Evolutionary conservation across 2,888 invertebrate species (phyloP), one percentile per base, ranked within the genome.

Genomic region (Trichopoda pennipes): DNA sequence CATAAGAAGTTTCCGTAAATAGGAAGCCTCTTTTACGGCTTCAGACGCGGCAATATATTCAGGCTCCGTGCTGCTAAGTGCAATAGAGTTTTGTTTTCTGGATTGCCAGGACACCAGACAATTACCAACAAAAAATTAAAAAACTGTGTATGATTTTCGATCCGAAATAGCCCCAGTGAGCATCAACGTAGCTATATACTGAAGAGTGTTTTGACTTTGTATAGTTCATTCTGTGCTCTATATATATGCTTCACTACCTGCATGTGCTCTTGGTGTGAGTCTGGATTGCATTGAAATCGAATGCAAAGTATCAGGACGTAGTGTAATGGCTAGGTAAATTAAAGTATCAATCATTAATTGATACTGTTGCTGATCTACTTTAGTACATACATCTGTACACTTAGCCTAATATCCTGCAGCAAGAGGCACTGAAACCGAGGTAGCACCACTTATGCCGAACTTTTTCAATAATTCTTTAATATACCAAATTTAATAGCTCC

Each of bases 401-500:
- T 80, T 38, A 21, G 51, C 51, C 35, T 84, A 78, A 64, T 73
- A 77, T 14, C 81, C 69, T n/a, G 79, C 47, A 12, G 66, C 76
- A 38, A 42, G 38, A 17, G 60, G 38, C 3, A 8, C 17, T 12
- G 21, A 19, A 38, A 42, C 21, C 14, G 17, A n/a, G n/a, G 14
- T 38, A 21, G 7, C 60, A 60, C 3, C 19, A 14, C 10, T 32
- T 42, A 60, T 60, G 14, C 12, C 12, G 17, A 47, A 47, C 17
- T 17, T 17, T 19, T 56, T 12, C 32, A 56, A 7, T 7, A 56
- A 10, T 9, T 56, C n/a, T 1, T 56, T 32, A 47, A 47, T 47
- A 47, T 47, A 47, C 69, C 51, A 3, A 80, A 64, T n/a, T 38
- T 69, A 1, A 72, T 70, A 16, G 64, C 23, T 10, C 75, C 79